phyloP scores from a whole-genome alignment of 2,113 vertebrate genomes.

The Myotis yumanensis region DNA sequence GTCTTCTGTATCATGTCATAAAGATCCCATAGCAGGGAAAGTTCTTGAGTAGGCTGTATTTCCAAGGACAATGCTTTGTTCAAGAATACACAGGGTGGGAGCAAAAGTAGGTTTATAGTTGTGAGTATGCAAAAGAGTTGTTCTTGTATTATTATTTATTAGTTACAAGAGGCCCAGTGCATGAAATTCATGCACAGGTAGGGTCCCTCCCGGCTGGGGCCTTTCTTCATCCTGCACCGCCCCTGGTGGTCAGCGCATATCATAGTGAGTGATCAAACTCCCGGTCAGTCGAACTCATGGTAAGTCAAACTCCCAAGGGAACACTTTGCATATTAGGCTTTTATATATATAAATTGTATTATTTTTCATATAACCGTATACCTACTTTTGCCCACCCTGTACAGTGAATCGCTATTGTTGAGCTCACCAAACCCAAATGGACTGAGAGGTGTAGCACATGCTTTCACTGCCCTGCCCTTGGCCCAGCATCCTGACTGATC shows the following conservation, averaged over 20 bases:
- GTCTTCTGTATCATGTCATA: background rate
- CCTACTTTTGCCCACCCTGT: background rate
- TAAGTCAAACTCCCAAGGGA: no score
- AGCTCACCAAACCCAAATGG: background rate
- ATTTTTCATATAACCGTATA: background rate
- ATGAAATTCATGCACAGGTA: no score
- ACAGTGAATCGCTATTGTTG: background rate
- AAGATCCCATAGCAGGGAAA: background rate
- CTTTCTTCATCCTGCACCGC: no score
- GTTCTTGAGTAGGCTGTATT: background rate
- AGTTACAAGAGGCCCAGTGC: no score
- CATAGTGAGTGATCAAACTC: no score
- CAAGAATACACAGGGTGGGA: background rate
- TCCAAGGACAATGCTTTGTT: background rate
- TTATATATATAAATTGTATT: background rate
- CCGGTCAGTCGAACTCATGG: no score
- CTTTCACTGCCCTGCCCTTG: background rate
- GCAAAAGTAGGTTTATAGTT: background rate
- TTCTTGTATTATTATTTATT: background rate
- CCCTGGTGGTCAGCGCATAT: no score
- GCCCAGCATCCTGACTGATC: background rate
- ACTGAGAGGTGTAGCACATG: background rate
- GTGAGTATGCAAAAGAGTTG: background rate
- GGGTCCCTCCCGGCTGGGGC: no score
- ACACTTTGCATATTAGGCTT: no score